Evolutionary conservation across 1,140 invertebrate species (phyloP).

Genomic region (Drosophila sproati): DNA sequence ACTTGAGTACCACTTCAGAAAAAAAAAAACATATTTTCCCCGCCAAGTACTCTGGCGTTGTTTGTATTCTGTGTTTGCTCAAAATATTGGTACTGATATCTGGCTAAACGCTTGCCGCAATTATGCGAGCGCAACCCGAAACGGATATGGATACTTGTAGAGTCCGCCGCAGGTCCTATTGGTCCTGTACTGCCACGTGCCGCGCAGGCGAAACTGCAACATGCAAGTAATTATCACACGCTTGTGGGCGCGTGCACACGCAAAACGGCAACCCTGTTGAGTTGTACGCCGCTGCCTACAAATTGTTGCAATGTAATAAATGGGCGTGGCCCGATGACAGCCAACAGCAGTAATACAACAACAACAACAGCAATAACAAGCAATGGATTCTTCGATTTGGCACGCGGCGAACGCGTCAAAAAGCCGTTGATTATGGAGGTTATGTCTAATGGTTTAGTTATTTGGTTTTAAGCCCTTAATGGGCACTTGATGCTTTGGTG

Average conservation of each 20-base stretch:
- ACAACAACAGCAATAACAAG: constrained; percentile 27
- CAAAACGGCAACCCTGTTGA: constrained; percentile 41
- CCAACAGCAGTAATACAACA: constrained; percentile 20
- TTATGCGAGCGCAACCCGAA: constrained; percentile 66
- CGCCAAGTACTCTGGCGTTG: constrained; percentile 7
- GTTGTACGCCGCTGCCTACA: constrained; percentile 44
- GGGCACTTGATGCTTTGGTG: constrained; percentile 72
- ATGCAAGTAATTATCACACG: constrained; percentile 75
- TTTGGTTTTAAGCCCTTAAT: constrained; percentile 76
- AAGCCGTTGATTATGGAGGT: constrained; percentile 72
- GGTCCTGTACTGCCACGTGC: constrained; percentile 60
- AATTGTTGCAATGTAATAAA: constrained; percentile 78
- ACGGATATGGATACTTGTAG: constrained; percentile 84
- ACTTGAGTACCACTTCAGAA: constrained; percentile 66
- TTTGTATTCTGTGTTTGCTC: constrained; percentile 46
- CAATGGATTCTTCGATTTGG: constrained; percentile 30
- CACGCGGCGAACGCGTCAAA: constrained; percentile 74
- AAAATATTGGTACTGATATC: constrained; percentile 56
- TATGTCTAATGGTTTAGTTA: constrained; percentile 63
- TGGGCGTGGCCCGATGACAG: constrained; percentile 73
- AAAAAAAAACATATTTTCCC: constrained; percentile 68
- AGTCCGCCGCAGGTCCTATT: constrained; percentile 9
- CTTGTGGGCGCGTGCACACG: constrained; percentile 69
- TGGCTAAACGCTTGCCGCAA: constrained; percentile 72
- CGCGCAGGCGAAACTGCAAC: constrained; percentile 68